Percentiles rank a stretch among this genome's conserved stretches.
phyloP scores from a whole-genome alignment of 2,888 invertebrate genomes.

The Rutpela maculata region DNA sequence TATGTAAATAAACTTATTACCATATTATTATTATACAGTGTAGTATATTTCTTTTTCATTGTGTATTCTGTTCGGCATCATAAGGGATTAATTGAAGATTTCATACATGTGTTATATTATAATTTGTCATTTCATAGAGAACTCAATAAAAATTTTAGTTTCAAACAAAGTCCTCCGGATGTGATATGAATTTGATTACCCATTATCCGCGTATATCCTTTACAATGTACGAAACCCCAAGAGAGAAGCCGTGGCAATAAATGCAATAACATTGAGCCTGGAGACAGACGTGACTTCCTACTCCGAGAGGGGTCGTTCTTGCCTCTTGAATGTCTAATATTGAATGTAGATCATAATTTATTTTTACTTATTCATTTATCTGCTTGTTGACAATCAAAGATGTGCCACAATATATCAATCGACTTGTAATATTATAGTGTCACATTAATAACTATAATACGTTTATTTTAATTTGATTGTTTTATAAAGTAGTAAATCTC shows the following conservation, averaged over 20 bases:
- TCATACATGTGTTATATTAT: neutral
- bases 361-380: neutral
- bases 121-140: neutral
- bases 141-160: slow-evolving; percentile 4
- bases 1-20: no score
- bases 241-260: neutral
- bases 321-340: neutral
- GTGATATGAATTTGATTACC: slow-evolving; percentile 11
- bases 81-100: no score
- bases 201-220: slow-evolving; percentile 12
- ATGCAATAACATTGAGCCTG: neutral
- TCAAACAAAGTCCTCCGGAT: neutral
- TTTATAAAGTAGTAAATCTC: no score
- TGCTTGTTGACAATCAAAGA: neutral
- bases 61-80: no score
- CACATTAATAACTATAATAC: no score
- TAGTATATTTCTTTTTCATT: no score
- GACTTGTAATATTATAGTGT: no score
- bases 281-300: slow-evolving; percentile 10
- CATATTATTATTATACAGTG: no score
- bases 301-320: neutral
- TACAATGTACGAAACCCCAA: slow-evolving; percentile 8
- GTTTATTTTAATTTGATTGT: no score
- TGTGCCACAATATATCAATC: no score
- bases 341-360: neutral